These are phyloP conservation scores for Phalanger gymnotis DNA, from an alignment of 2,797 vertebrate species.

Conservation along the genomic window DNA sequence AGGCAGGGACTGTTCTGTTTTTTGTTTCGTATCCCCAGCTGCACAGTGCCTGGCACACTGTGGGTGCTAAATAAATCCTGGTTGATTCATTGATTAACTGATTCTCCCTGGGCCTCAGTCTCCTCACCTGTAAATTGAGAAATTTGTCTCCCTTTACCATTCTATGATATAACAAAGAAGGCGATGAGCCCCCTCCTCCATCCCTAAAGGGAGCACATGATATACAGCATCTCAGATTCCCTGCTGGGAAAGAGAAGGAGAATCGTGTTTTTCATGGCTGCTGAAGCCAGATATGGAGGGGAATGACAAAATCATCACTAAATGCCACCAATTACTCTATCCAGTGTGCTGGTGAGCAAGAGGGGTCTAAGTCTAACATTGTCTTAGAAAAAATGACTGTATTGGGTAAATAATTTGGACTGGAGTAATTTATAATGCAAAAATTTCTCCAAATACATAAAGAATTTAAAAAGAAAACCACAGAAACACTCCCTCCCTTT, in stretches of 20 bases:
- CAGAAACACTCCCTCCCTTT: background rate
- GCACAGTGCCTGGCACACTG: background rate
- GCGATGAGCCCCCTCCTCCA: constrained; percentile 3
- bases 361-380: constrained; percentile 60
- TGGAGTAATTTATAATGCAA: constrained; percentile 80
- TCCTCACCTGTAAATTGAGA: background rate
- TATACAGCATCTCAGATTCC: constrained; percentile 42
- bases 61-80: background rate
- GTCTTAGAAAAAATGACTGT: constrained; percentile 71
- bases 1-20: background rate
- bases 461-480: constrained; percentile 64
- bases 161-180: background rate
- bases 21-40: background rate
- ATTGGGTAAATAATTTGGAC: constrained; percentile 82
- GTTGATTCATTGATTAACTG: background rate
- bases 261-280: constrained; percentile 11
- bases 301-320: constrained; percentile 59
- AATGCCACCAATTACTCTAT: constrained; percentile 49
- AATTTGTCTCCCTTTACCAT: background rate
- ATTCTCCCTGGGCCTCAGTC: background rate
- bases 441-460: constrained; percentile 75
- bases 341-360: constrained; percentile 50
- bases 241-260: constrained; percentile 55
- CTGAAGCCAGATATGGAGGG: constrained; percentile 58
- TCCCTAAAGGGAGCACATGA: constrained; percentile 28